These are phyloP conservation scores for Eucera pruinosa DNA, from an alignment of 2,888 invertebrate species.

Conservation along the genomic window DNA sequence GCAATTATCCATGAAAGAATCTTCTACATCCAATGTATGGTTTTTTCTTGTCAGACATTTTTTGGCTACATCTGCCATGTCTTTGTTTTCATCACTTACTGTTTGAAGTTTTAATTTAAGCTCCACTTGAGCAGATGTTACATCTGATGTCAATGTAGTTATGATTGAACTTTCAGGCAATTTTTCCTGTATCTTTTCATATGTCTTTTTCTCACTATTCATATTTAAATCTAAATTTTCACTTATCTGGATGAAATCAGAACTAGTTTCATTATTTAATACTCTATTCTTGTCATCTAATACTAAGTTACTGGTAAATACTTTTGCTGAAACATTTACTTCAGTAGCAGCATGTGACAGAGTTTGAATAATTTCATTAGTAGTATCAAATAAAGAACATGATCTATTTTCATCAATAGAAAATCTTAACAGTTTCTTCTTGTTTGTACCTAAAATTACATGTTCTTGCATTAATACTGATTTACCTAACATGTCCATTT, in stretches of 20 bases:
- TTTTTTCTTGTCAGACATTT: neutral
- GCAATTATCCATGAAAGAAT: neutral
- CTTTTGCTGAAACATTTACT: too few relatives aligned
- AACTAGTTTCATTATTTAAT: too few relatives aligned
- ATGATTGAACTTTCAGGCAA: neutral
- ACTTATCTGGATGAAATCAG: neutral
- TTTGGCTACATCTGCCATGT: neutral
- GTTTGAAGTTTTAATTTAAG: neutral
- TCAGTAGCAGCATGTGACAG: too few relatives aligned
- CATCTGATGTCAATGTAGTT: neutral
- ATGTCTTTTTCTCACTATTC: neutral
- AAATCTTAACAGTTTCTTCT: conserved; percentile 13
- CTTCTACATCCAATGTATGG: neutral
- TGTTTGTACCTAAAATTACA: neutral
- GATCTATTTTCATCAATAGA: conserved; percentile 39
- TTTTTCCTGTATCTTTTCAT: conserved; percentile 1
- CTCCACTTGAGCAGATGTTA: neutral
- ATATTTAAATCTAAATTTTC: neutral
- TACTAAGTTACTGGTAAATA: too few relatives aligned
- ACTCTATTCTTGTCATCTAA: too few relatives aligned
- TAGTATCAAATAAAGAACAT: conserved; percentile 50
- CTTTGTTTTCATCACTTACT: neutral
- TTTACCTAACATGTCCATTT: neutral
- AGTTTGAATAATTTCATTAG: neutral
- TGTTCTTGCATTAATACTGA: conserved; percentile 9